phyloP scores from a whole-genome alignment of 1,140 invertebrate genomes.

The Varroa destructor region DNA sequence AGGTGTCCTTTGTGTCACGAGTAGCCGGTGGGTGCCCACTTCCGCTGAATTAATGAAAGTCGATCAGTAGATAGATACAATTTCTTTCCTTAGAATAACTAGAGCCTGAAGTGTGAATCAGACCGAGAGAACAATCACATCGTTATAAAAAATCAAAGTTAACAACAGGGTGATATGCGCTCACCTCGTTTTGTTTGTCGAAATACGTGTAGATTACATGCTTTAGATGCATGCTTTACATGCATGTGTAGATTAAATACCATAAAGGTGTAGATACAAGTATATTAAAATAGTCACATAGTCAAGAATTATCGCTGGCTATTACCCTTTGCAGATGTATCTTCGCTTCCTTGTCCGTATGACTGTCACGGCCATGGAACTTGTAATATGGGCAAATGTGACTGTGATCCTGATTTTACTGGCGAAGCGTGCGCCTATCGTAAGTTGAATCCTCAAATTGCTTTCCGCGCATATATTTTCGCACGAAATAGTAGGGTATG shows the following conservation, averaged over 20 bases:
- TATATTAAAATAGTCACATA: no score
- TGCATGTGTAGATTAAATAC: no score
- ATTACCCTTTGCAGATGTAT: slow-evolving; percentile 32
- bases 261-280: no score
- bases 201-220: no score
- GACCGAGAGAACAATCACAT: neutral
- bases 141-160: no score
- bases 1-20: slow-evolving; percentile 56
- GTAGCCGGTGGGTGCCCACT: slow-evolving; percentile 34
- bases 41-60: neutral
- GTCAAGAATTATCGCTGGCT: no score
- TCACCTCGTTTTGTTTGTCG: no score
- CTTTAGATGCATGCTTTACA: no score
- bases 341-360: slow-evolving; percentile 55
- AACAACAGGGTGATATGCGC: no score
- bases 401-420: slow-evolving; percentile 86
- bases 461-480: neutral
- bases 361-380: slow-evolving; percentile 88
- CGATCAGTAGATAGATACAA: neutral
- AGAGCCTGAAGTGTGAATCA: neutral
- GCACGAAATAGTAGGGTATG: neutral
- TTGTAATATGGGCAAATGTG: slow-evolving; percentile 83
- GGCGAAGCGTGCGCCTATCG: slow-evolving; percentile 81
- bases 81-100: neutral
- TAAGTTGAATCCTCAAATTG: slow-evolving; percentile 46